Evolutionary conservation across 2,113 vertebrate species (phyloP).

Genomic region (Pitta sordida): DNA sequence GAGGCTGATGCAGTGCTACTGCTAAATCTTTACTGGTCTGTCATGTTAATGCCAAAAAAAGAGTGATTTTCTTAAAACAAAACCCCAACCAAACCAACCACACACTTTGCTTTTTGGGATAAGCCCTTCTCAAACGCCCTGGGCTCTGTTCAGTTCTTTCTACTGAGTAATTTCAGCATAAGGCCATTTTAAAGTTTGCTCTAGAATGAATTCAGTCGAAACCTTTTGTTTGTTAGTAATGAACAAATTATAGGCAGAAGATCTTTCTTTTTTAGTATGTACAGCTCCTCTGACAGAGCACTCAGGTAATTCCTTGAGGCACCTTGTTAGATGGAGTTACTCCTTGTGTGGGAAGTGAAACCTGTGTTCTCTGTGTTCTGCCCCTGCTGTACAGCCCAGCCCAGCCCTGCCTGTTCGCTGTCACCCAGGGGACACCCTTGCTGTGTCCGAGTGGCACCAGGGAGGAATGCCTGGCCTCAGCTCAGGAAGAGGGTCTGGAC

Average conservation of each 20-base stretch:
- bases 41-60: not conserved
- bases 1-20: not conserved
- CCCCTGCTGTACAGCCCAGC: not conserved
- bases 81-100: not conserved
- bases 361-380: not conserved
- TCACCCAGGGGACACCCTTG: not conserved
- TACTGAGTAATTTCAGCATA: not conserved
- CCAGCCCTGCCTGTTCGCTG: not conserved
- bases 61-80: not conserved
- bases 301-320: slow-evolving; percentile 36
- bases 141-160: not conserved
- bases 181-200: not conserved
- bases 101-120: not conserved
- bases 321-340: not conserved
- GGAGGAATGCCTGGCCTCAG: not conserved
- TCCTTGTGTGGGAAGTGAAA: not conserved
- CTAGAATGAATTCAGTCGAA: not conserved
- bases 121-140: not conserved
- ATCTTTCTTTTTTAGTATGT: not conserved
- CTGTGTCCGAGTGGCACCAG: not conserved
- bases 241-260: not conserved
- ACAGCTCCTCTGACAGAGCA: slow-evolving; percentile 25
- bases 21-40: not conserved
- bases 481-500: not conserved
- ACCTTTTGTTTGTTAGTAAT: not conserved